Conservation (phyloP, 2,113 vertebrate species). For the Xerus inauris region DNA sequence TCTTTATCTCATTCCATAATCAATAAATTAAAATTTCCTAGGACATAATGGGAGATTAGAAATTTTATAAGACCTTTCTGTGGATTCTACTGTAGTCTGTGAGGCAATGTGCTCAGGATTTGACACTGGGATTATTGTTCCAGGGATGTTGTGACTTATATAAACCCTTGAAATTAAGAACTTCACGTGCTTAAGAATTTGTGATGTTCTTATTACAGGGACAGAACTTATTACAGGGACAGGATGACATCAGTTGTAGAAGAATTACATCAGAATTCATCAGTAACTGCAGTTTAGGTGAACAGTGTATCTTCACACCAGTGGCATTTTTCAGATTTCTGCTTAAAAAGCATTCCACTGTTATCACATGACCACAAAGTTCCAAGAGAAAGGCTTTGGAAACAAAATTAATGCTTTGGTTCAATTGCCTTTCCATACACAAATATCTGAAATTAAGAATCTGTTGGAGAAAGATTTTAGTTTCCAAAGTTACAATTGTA, state of each 20-base stretch:
- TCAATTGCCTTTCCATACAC: neutral
- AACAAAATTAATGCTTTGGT: neutral
- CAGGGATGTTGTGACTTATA: neutral
- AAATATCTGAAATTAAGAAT: neutral
- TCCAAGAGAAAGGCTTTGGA: neutral
- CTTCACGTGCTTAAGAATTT: neutral
- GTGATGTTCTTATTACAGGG: no score
- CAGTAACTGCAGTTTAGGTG: neutral
- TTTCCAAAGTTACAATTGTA: neutral
- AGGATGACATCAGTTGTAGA: neutral
- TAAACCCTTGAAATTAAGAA: neutral
- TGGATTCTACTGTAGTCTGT: neutral
- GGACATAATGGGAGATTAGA: neutral
- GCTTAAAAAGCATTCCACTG: neutral
- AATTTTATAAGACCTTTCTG: neutral
- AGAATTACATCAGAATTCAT: neutral
- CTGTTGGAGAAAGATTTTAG: neutral
- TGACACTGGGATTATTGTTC: neutral
- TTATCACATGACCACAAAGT: neutral
- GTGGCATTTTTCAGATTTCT: neutral
- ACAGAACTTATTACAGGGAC: neutral
- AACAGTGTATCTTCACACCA: neutral
- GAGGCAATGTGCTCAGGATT: neutral
- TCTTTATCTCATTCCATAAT: neutral
- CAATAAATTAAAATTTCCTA: neutral